phyloP scores from a whole-genome alignment of 2,888 invertebrate genomes.

The Acrobasis repandana region DNA sequence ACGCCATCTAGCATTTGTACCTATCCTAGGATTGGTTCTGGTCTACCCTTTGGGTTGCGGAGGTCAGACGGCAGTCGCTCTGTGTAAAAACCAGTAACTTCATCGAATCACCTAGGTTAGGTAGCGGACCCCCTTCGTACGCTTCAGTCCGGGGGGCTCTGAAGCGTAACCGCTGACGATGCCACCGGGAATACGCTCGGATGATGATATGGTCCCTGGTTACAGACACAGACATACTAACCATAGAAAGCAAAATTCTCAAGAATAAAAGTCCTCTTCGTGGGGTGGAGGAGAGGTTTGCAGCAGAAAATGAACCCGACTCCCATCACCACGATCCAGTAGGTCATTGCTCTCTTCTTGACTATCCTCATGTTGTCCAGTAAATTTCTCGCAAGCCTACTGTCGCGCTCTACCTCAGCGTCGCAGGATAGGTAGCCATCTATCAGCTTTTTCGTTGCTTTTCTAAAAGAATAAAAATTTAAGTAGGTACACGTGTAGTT shows the following conservation, averaged over 20 bases:
- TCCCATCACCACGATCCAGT: slow-evolving; percentile 30
- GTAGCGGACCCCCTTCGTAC: too few relatives aligned
- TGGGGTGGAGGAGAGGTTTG: slow-evolving; percentile 27
- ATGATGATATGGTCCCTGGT: too few relatives aligned
- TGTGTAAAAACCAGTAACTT: too few relatives aligned
- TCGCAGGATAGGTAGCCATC: slow-evolving; percentile 39
- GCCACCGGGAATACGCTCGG: too few relatives aligned
- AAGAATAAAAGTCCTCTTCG: slow-evolving; percentile 28
- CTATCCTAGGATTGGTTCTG: too few relatives aligned
- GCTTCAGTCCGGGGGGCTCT: too few relatives aligned
- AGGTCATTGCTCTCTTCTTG: slow-evolving; percentile 32
- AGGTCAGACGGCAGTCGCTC: too few relatives aligned
- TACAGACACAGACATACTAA: too few relatives aligned
- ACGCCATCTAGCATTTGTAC: too few relatives aligned
- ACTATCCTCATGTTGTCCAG: slow-evolving; percentile 30
- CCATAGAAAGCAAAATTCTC: slow-evolving; percentile 27
- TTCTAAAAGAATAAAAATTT: slow-evolving; percentile 25
- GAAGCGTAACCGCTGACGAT: too few relatives aligned
- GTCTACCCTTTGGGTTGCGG: too few relatives aligned
- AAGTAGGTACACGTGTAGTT: neutral
- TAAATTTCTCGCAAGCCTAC: slow-evolving; percentile 37
- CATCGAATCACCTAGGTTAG: too few relatives aligned
- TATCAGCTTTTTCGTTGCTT: slow-evolving; percentile 35
- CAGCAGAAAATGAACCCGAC: slow-evolving; percentile 29
- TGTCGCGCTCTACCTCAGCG: slow-evolving; percentile 31